These are phyloP conservation scores for Sarcophaga bullata DNA, from an alignment of 1,140 invertebrate genomes.

Conservation along the genomic window DNA sequence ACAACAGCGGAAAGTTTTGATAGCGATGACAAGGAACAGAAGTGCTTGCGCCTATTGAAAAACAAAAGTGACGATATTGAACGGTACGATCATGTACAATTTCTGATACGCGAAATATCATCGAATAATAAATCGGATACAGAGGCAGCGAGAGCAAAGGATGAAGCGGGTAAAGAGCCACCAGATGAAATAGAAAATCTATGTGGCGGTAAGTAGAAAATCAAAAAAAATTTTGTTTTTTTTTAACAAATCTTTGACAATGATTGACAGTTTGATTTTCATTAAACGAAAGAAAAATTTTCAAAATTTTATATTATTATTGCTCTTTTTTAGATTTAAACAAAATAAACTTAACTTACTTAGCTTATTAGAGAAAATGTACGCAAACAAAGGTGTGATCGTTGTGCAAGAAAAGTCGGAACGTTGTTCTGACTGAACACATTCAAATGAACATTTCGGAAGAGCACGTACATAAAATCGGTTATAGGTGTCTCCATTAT, in stretches of 20 bases:
- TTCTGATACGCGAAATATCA: conserved; percentile 88
- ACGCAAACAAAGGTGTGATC: no score
- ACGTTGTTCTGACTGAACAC: no score
- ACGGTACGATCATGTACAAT: conserved; percentile 90
- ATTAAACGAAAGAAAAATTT: neutral
- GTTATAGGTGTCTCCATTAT: no score
- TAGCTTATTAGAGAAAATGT: no score
- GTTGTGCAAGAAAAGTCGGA: no score
- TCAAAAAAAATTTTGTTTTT: conserved; percentile 45
- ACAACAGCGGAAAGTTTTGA: conserved; percentile 57
- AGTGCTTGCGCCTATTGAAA: conserved; percentile 62
- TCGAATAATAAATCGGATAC: conserved; percentile 50
- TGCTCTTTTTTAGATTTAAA: neutral
- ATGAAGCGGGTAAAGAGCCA: conserved; percentile 71
- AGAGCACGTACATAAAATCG: no score
- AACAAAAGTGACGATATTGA: conserved; percentile 65
- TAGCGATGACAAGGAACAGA: conserved; percentile 61
- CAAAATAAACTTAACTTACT: no score
- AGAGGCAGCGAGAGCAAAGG: conserved; percentile 64
- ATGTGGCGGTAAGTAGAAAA: conserved; percentile 60
- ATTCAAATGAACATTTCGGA: no score
- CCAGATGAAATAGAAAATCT: conserved; percentile 61
- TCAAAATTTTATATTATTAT: neutral
- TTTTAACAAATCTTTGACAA: neutral
- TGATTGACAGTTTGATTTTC: neutral